phyloP scores from a whole-genome alignment of 2,888 invertebrate genomes.

The Ecdyonurus torrentis region DNA sequence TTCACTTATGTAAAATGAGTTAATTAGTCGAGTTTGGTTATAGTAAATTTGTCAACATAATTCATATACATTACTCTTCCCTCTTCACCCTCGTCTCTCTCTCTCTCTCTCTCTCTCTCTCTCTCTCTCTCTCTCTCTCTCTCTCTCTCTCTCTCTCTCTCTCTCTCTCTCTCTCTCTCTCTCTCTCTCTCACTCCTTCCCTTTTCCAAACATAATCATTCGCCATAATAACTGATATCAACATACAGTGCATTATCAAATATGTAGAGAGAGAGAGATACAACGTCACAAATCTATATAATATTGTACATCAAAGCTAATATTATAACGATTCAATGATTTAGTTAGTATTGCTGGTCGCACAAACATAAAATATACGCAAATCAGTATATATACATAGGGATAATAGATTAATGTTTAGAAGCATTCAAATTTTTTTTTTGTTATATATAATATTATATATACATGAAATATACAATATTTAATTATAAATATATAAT shows the following conservation, averaged over 20 bases:
- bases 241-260: not conserved
- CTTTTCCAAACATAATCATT: not conserved
- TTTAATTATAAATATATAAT: too few species aligned
- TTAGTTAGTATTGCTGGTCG: not conserved
- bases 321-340: not conserved
- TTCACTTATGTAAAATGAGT: too few species aligned
- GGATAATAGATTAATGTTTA: not conserved
- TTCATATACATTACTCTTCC: too few species aligned
- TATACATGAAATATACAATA: too few species aligned
- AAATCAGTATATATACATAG: too few species aligned
- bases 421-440: too few species aligned
- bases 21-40: not conserved
- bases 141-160: not conserved
- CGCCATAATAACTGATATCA: not conserved
- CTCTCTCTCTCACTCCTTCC: not conserved
- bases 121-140: not conserved
- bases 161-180: not conserved
- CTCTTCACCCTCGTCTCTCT: not conserved
- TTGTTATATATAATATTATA: too few species aligned
- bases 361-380: not conserved
- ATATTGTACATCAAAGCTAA: not conserved
- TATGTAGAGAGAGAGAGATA: not conserved
- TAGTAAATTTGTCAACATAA: not conserved
- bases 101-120: not conserved
- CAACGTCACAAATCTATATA: not conserved